Conservation (phyloP, 2,113 vertebrate genomes). For the Polyodon spathula region DNA sequence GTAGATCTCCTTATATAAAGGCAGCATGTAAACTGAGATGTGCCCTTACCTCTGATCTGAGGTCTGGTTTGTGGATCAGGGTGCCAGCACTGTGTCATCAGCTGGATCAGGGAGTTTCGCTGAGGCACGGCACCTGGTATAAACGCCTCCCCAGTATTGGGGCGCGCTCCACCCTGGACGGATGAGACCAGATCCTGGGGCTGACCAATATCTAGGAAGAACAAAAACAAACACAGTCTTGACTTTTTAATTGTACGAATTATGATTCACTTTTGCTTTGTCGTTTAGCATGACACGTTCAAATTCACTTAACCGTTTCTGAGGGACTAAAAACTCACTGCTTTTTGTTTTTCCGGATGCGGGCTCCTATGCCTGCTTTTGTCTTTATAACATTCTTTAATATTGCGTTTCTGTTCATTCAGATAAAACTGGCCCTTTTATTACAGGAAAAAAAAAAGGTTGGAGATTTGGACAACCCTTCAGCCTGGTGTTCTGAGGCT, state of each 20-base stretch:
- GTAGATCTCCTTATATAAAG: not conserved
- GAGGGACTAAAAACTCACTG: too few relatives aligned
- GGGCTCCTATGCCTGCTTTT: too few relatives aligned
- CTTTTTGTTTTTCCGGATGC: too few relatives aligned
- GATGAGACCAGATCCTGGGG: constrained; percentile 14
- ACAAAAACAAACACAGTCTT: not conserved
- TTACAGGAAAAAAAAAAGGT: too few relatives aligned
- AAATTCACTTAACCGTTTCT: not conserved
- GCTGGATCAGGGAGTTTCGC: constrained; percentile 17
- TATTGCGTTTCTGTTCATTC: too few relatives aligned
- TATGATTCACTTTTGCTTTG: not conserved
- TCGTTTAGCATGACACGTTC: not conserved
- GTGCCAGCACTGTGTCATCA: constrained; percentile 28
- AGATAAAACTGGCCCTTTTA: too few relatives aligned
- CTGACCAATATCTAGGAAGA: constrained; percentile 16
- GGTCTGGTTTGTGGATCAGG: constrained; percentile 23
- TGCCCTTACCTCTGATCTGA: constrained; percentile 21
- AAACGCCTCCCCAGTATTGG: constrained; percentile 3
- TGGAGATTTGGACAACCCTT: too few relatives aligned
- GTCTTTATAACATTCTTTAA: too few relatives aligned
- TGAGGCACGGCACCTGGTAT: constrained; percentile 15
- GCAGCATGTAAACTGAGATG: not conserved
- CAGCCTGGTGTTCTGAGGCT: too few relatives aligned
- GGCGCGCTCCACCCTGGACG: not conserved
- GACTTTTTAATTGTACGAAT: not conserved